A percentile compares a stretch with the other conserved stretches of the same genome.
Conservation (phyloP, 2,113 vertebrate species). For the Suricata suricatta region DNA sequence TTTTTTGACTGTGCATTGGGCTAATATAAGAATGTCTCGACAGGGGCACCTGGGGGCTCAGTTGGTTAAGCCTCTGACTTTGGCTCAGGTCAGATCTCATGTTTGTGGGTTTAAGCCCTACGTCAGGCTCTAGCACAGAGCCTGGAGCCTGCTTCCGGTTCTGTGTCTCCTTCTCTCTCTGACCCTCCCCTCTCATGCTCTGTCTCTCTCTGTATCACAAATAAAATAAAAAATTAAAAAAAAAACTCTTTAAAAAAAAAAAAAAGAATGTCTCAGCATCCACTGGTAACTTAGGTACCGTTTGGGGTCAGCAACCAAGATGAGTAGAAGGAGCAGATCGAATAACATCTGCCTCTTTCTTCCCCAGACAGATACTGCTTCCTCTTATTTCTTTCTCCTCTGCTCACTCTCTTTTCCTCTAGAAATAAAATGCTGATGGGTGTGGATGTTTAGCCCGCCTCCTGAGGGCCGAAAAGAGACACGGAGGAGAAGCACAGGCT, state of each 20-base stretch:
- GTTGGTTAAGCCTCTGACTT: too few relatives aligned
- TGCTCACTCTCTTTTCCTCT: not conserved
- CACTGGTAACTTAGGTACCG: not conserved
- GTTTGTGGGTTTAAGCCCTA: too few relatives aligned
- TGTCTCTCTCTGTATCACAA: too few relatives aligned
- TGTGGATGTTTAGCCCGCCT: not conserved
- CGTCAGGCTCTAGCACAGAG: too few relatives aligned
- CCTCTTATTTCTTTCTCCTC: not conserved
- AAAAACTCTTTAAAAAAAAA: too few relatives aligned
- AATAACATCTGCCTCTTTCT: conserved; percentile 4
- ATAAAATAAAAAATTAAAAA: too few relatives aligned
- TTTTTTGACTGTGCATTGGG: not conserved
- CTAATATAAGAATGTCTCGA: not conserved
- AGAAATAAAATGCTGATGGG: not conserved
- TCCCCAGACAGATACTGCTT: not conserved
- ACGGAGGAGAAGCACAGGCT: not conserved
- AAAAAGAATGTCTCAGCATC: not conserved
- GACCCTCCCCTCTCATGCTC: too few relatives aligned
- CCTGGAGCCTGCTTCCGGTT: too few relatives aligned
- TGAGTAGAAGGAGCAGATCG: not conserved
- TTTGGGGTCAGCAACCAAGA: not conserved
- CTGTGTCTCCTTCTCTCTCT: too few relatives aligned
- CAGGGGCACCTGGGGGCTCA: too few relatives aligned
- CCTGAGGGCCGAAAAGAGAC: not conserved
- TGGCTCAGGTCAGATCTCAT: too few relatives aligned